Evolutionary conservation across 2,113 vertebrate genomes (phyloP).

Genomic region (Micromys minutus): DNA sequence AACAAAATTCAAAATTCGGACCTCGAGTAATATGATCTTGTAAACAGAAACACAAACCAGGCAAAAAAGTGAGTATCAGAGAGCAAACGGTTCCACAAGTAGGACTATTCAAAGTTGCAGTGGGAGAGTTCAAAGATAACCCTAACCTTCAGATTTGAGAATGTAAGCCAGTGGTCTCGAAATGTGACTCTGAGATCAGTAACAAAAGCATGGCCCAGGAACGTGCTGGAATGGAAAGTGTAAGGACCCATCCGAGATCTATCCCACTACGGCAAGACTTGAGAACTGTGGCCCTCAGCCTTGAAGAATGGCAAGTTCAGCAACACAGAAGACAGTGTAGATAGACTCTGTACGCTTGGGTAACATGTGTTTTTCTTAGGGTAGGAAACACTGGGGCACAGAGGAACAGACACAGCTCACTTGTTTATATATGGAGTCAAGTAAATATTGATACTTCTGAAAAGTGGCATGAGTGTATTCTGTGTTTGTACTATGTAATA

Average conservation of each 20-base stretch:
- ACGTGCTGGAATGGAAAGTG: background rate
- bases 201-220: background rate
- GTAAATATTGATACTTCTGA: background rate
- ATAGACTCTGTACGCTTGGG: background rate
- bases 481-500: slow-evolving; percentile 37
- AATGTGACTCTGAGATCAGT: background rate
- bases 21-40: background rate
- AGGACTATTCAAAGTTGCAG: background rate
- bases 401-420: background rate
- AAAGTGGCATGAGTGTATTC: background rate
- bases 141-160: background rate
- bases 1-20: background rate
- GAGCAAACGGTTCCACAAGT: background rate
- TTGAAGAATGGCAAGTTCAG: slow-evolving; percentile 20
- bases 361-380: background rate
- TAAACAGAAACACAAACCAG: background rate
- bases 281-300: background rate
- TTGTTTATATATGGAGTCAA: slow-evolving; percentile 35
- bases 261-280: background rate
- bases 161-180: background rate
- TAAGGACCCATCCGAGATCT: background rate
- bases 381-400: background rate
- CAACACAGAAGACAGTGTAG: slow-evolving; percentile 30
- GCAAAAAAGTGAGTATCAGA: background rate
- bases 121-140: slow-evolving; percentile 15